Conservation (phyloP, 23 tunicate genomes). For the Ascidia mentula region DNA sequence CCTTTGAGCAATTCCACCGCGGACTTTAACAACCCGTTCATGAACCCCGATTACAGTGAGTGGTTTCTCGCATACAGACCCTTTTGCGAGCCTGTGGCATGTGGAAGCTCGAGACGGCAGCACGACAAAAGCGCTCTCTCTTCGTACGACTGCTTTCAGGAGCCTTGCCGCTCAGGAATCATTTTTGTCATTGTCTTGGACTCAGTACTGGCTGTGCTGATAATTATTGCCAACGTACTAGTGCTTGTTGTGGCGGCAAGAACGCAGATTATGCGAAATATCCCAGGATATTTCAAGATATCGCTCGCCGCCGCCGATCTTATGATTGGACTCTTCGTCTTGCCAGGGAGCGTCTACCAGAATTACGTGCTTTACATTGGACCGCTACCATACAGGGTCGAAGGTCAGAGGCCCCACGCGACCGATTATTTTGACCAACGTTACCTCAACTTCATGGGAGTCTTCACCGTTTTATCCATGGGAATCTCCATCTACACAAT, state of each 20-base stretch:
- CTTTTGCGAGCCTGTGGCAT: slow-evolving; percentile 60
- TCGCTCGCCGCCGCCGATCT: slow-evolving; percentile 87
- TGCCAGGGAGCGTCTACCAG: slow-evolving; percentile 57
- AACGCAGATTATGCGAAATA: slow-evolving; percentile 64
- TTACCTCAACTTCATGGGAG: slow-evolving; percentile 51
- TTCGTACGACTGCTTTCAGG: slow-evolving; percentile 49
- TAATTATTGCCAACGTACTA: slow-evolving; percentile 47
- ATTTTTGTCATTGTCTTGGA: slow-evolving; percentile 62
- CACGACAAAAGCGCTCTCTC: slow-evolving; percentile 25
- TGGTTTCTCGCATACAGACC: slow-evolving; percentile 61
- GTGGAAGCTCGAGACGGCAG: slow-evolving; percentile 38
- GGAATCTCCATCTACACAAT: slow-evolving; percentile 61
- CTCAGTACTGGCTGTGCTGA: slow-evolving; percentile 38
- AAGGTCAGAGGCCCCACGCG: slow-evolving; percentile 32
- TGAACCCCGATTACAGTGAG: slow-evolving; percentile 38
- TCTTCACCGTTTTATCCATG: slow-evolving; percentile 56
- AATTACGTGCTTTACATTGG: slow-evolving; percentile 44
- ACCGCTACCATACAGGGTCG: slow-evolving; percentile 64
- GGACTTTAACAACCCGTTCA: slow-evolving; percentile 26
- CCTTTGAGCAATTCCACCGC: not conserved
- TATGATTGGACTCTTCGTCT: slow-evolving; percentile 66
- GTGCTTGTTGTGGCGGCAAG: slow-evolving; percentile 61
- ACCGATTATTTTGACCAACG: slow-evolving; percentile 52
- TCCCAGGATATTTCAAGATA: slow-evolving; percentile 93
- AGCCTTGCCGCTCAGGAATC: slow-evolving; percentile 34